Base-by-base conservation (phyloP, 2,797 vertebrate species). In the Thunnus albacares region DNA sequence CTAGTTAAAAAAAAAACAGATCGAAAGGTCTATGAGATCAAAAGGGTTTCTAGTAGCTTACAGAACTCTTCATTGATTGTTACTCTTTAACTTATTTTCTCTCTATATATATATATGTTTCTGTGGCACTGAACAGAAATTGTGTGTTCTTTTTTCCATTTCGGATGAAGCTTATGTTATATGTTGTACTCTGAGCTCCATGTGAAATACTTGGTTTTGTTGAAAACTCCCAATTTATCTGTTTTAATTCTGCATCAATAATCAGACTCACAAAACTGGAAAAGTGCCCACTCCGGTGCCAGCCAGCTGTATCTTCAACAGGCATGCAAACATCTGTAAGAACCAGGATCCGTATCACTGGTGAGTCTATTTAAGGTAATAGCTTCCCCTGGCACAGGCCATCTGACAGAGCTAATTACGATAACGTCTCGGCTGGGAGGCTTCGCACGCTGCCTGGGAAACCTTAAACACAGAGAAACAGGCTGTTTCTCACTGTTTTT, bases 351-450 rank as follows among this genome's bases (percentile, higher is more conserved):
- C 80, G 68, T 91, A 91, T 92, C 91, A 84, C 85, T 87, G 88
- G 76, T 77, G 86, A 91, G 90, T 93, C 89, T 93, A 91, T 94
- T 94, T 93, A 90, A 94, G 92, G 90, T 91, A 92, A 90, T 93
- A 85, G 89, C 90, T 85, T 94, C 92, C 92, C 90, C 82, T 85
- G 92, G 91, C 90, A 87, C 90, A 83, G 90, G 79, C 91, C 91
- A 89, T 92, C 91, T 93, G 92, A 94, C 90, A 89, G 90, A 93
- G 87, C 89, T 92, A 93, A 94, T 94, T 94, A 91, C 90, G 68
- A 77, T 86, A 89, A 92, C 81, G 90, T 93, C 91, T 93, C 93
- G 74, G 89, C 89, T 92, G 92, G 88, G 87, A 93, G 86, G 83
- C 85, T 91, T 79, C 49, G 66, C 79, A 65, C 47, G 30, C 83